Conservation (phyloP, 1,140 invertebrate genomes). For the Brachionus rubens region DNA sequence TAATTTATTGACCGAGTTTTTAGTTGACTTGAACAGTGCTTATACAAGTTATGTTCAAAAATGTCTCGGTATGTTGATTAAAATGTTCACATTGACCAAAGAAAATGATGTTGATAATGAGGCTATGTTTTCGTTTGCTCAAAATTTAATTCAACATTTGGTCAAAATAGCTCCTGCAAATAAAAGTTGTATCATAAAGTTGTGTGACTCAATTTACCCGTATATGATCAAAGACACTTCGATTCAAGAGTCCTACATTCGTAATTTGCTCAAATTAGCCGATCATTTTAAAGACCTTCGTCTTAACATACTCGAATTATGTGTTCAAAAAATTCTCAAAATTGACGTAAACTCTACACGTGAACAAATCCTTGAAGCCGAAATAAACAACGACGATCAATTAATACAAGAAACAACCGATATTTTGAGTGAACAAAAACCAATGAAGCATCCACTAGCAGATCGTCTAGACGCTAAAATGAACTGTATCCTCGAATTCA, state of each 20-base stretch:
- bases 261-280: slow-evolving; percentile 67
- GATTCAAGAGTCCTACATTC: slow-evolving; percentile 65
- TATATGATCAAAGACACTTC: slow-evolving; percentile 65
- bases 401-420: neutral
- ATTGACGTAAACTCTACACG: slow-evolving; percentile 65
- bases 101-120: neutral
- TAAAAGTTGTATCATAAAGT: slow-evolving; percentile 14
- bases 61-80: slow-evolving; percentile 35
- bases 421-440: slow-evolving; percentile 51
- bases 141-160: slow-evolving; percentile 20
- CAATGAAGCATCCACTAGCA: slow-evolving; percentile 61
- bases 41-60: slow-evolving; percentile 39
- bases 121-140: slow-evolving; percentile 13
- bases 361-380: slow-evolving; percentile 16
- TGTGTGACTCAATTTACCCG: slow-evolving; percentile 63
- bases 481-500: slow-evolving; percentile 65
- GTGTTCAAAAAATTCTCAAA: slow-evolving; percentile 69
- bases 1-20: neutral
- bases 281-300: slow-evolving; percentile 67
- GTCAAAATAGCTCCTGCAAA: slow-evolving; percentile 26
- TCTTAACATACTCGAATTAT: slow-evolving; percentile 66
- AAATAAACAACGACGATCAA: neutral
- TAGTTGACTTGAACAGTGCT: slow-evolving; percentile 40
- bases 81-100: slow-evolving; percentile 12
- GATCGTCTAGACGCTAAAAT: slow-evolving; percentile 68